A percentile compares a stretch with the other conserved stretches of the same genome.
Evolutionary conservation across 1,140 invertebrate species (phyloP).

Genomic region (Nylanderia fulva): DNA sequence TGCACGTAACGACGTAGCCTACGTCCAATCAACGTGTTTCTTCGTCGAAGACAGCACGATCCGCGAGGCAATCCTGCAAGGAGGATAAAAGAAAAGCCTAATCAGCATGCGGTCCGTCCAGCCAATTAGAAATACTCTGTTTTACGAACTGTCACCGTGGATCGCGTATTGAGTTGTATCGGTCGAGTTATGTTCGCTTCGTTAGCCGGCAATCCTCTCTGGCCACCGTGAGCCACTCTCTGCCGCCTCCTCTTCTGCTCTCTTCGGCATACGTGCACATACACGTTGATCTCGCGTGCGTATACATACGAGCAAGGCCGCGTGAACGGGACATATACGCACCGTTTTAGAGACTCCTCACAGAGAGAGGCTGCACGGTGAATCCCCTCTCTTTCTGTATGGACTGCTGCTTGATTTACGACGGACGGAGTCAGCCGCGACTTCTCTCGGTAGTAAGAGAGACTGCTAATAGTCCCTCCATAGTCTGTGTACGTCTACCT

Average conservation of each 20-base stretch:
- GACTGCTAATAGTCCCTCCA: conserved; percentile 84
- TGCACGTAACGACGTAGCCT: conserved; percentile 73
- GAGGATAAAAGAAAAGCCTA: conserved; percentile 83
- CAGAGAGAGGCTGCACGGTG: conserved; percentile 9
- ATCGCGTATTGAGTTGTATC: conserved; percentile 85
- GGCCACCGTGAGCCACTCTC: conserved; percentile 68
- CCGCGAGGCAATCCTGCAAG: conserved; percentile 58
- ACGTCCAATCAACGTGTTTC: conserved; percentile 81
- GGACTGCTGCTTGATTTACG: conserved; percentile 84
- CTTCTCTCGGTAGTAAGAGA: conserved; percentile 79
- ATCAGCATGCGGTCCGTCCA: conserved; percentile 85
- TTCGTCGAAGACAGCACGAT: conserved; percentile 73
- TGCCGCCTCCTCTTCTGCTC: conserved; percentile 52
- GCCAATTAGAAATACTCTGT: conserved; percentile 86
- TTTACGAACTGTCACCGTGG: conserved; percentile 85
- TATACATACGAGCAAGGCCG: background rate
- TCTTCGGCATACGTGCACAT: background rate
- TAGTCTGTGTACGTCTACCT: conserved; percentile 75
- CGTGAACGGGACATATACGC: conserved; percentile 43
- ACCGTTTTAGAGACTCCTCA: conserved; percentile 30
- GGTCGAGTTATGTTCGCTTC: conserved; percentile 85
- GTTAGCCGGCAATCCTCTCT: conserved; percentile 78
- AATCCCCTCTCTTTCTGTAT: conserved; percentile 56
- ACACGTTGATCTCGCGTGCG: background rate
- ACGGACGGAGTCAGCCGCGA: conserved; percentile 76